These are phyloP conservation scores for Athene noctua DNA, from an alignment of 2,113 vertebrate species.

Conservation along the genomic window DNA sequence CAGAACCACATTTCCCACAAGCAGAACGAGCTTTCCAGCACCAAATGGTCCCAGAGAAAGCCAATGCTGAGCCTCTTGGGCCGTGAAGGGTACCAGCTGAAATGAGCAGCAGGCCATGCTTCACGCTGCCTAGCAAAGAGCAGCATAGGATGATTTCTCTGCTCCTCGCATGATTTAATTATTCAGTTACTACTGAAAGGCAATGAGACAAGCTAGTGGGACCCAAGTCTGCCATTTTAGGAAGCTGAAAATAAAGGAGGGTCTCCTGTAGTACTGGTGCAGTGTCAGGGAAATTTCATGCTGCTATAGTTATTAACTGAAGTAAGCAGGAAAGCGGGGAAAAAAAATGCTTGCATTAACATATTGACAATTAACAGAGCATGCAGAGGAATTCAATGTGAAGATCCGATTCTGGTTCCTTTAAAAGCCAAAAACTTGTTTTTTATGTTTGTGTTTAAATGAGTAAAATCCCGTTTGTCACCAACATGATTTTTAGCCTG, in stretches of 20 bases:
- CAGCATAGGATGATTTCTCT: background rate
- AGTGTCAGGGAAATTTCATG: background rate
- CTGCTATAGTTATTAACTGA: background rate
- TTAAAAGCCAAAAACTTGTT: background rate
- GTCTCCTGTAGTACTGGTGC: background rate
- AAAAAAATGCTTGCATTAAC: background rate
- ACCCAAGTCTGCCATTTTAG: background rate
- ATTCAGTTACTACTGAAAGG: background rate
- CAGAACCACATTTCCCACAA: background rate
- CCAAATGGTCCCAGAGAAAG: background rate
- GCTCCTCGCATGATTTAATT: background rate
- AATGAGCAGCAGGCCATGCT: background rate
- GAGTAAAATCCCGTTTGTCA: background rate
- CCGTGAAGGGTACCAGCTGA: background rate
- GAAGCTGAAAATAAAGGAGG: background rate
- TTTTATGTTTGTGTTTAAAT: background rate
- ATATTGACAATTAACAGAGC: background rate
- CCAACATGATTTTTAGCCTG: background rate
- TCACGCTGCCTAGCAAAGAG: background rate
- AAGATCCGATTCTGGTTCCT: background rate
- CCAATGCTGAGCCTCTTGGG: background rate
- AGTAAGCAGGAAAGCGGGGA: background rate
- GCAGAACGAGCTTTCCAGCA: background rate
- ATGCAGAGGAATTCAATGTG: background rate
- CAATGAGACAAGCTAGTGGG: background rate